Percentiles rank a stretch among this genome's conserved stretches.
These are phyloP conservation scores for Nicator chloris DNA, from an alignment of 2,113 vertebrate species.

Conservation along the genomic window DNA sequence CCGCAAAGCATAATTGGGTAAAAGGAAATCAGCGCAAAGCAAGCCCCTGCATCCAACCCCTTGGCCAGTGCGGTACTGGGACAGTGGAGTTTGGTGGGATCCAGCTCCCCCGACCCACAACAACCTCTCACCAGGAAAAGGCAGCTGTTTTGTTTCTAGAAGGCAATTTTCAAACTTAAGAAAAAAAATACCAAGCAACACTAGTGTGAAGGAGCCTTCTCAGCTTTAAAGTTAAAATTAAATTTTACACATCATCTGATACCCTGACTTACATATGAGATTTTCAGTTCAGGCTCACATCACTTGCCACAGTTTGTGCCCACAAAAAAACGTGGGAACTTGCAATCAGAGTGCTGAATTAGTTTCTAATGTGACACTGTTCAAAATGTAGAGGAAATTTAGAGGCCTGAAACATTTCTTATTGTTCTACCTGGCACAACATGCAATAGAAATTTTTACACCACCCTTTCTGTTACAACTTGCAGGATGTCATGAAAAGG, in stretches of 20 bases:
- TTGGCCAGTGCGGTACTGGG: background rate
- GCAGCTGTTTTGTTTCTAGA: slow-evolving; percentile 8
- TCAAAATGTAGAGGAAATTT: background rate
- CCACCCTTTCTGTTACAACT: background rate
- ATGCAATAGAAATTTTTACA: background rate
- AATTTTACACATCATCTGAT: background rate
- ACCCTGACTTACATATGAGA: background rate
- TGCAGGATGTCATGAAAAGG: background rate
- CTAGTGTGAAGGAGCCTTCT: background rate
- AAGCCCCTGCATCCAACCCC: slow-evolving; percentile 36
- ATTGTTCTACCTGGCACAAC: background rate
- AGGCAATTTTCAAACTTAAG: slow-evolving; percentile 15
- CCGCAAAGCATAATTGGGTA: slow-evolving; percentile 78
- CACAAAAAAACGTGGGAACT: background rate
- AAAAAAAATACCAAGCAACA: background rate
- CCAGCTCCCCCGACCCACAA: background rate
- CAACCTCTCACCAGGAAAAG: slow-evolving; percentile 1
- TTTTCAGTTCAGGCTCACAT: background rate
- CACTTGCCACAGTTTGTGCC: background rate
- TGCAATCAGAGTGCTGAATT: rapidly evolving
- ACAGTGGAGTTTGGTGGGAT: background rate
- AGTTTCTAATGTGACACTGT: background rate
- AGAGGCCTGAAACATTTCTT: background rate
- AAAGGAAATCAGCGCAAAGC: slow-evolving; percentile 58
- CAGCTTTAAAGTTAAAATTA: background rate